Percentiles rank a stretch among this genome's conserved stretches.
These are phyloP conservation scores for Papilio polytes DNA, from an alignment of 1,140 invertebrate species.

Conservation along the genomic window DNA sequence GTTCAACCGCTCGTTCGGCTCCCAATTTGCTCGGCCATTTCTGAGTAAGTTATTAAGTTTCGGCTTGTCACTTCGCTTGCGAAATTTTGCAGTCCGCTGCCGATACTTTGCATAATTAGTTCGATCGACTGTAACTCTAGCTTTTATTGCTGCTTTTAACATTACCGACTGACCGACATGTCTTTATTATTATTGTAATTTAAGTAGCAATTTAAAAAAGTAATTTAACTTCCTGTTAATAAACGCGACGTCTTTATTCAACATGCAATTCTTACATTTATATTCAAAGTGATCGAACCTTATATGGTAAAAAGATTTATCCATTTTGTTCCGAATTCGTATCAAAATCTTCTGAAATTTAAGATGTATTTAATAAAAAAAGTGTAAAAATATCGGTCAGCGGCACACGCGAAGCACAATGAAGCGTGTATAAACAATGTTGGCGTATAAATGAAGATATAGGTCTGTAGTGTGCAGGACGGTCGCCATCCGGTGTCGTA, in stretches of 20 bases:
- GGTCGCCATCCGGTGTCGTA: conserved; percentile 29
- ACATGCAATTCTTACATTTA: background rate
- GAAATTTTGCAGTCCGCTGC: conserved; percentile 76
- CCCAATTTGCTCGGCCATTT: conserved; percentile 82
- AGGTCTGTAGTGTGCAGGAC: conserved; percentile 31
- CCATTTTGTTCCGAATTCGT: background rate
- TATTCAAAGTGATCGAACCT: background rate
- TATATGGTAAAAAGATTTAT: background rate
- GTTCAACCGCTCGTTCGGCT: conserved; percentile 66
- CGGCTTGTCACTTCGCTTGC: conserved; percentile 80
- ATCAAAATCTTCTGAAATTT: background rate
- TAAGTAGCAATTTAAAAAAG: conserved; percentile 17
- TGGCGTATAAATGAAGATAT: conserved; percentile 26
- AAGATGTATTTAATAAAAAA: background rate
- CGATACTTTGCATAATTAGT: conserved; percentile 52
- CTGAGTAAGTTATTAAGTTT: conserved; percentile 84
- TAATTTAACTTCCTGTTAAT: background rate
- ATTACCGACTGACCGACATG: conserved; percentile 18
- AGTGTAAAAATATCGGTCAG: conserved; percentile 40
- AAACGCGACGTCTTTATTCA: background rate
- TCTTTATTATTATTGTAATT: conserved; percentile 13
- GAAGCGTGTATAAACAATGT: conserved; percentile 31
- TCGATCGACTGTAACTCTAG: conserved; percentile 38
- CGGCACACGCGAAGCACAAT: conserved; percentile 21
- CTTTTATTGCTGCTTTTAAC: conserved; percentile 14